Percentiles rank a stretch among this genome's conserved stretches.
Conservation (phyloP, 1,140 invertebrate genomes). For the Bombus confusus region DNA sequence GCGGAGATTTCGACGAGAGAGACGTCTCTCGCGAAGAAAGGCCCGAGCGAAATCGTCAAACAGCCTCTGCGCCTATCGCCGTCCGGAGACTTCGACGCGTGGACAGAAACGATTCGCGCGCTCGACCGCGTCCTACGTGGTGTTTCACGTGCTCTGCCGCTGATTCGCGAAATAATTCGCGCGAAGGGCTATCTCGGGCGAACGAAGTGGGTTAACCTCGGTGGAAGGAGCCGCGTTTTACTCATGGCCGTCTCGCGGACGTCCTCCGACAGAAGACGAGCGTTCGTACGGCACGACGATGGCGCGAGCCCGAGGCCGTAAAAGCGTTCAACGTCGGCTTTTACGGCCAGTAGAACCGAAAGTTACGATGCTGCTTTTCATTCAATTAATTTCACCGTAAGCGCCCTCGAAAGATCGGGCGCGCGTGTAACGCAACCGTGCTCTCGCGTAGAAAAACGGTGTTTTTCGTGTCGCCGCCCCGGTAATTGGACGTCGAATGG, state of each 20-base stretch:
- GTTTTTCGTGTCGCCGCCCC: slow-evolving; percentile 42
- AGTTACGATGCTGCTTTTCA: slow-evolving; percentile 70
- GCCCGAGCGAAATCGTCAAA: not conserved
- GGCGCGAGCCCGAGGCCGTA: slow-evolving; percentile 47
- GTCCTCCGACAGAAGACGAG: too few relatives aligned
- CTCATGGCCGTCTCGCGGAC: not conserved
- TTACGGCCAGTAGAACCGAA: slow-evolving; percentile 63
- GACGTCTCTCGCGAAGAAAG: not conserved
- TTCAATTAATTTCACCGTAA: slow-evolving; percentile 67
- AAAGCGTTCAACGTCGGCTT: slow-evolving; percentile 52
- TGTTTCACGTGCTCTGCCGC: not conserved
- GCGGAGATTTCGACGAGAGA: not conserved
- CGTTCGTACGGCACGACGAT: too few relatives aligned
- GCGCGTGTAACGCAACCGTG: not conserved
- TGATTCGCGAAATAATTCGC: not conserved
- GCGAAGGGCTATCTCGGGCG: not conserved
- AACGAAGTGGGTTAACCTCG: slow-evolving; percentile 49
- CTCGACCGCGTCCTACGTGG: not conserved
- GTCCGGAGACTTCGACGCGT: slow-evolving; percentile 11
- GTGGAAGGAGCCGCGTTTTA: too few relatives aligned
- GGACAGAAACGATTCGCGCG: not conserved
- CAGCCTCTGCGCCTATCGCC: too few relatives aligned
- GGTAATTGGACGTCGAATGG: slow-evolving; percentile 56
- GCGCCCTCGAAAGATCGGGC: slow-evolving; percentile 17
- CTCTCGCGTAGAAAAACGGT: too few relatives aligned